These are phyloP conservation scores for Melanerpes formicivorus DNA, from an alignment of 2,113 vertebrate species.

Conservation along the genomic window DNA sequence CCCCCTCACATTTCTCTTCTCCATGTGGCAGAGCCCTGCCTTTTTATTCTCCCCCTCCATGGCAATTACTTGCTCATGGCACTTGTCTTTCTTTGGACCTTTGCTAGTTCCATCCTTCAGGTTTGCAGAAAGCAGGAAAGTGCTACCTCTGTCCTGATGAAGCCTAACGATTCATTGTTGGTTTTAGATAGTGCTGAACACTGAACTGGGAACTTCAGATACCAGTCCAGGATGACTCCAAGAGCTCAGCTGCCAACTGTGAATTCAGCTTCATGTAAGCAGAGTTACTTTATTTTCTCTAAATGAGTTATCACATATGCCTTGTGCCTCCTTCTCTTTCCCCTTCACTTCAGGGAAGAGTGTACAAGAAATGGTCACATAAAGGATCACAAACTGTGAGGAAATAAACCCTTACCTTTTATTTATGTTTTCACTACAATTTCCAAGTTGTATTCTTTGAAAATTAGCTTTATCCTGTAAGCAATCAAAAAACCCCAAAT, in stretches of 20 bases:
- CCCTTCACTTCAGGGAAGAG: not conserved
- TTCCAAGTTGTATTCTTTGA: not conserved
- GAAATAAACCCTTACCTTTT: not conserved
- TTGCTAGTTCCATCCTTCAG: not conserved
- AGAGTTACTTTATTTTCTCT: not conserved
- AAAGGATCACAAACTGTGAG: not conserved
- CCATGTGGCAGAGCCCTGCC: not conserved
- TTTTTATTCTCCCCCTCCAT: not conserved
- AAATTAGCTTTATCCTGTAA: not conserved
- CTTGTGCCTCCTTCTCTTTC: not conserved
- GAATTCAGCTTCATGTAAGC: not conserved
- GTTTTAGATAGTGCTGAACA: not conserved
- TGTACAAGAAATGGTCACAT: not conserved
- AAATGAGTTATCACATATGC: not conserved
- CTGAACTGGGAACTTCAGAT: not conserved
- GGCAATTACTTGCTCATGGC: accelerated
- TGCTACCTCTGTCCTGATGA: accelerated
- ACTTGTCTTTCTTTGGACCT: not conserved
- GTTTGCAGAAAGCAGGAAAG: not conserved
- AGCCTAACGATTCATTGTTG: not conserved
- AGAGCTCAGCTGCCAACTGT: not conserved
- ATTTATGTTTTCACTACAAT: not conserved
- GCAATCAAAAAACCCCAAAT: no score
- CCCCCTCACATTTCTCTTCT: not conserved
- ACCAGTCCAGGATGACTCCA: not conserved